Percentiles rank a stretch among this genome's conserved stretches.
phyloP scores from a whole-genome alignment of 2,888 invertebrate genomes.

The Stenchaetothrips biformis region DNA sequence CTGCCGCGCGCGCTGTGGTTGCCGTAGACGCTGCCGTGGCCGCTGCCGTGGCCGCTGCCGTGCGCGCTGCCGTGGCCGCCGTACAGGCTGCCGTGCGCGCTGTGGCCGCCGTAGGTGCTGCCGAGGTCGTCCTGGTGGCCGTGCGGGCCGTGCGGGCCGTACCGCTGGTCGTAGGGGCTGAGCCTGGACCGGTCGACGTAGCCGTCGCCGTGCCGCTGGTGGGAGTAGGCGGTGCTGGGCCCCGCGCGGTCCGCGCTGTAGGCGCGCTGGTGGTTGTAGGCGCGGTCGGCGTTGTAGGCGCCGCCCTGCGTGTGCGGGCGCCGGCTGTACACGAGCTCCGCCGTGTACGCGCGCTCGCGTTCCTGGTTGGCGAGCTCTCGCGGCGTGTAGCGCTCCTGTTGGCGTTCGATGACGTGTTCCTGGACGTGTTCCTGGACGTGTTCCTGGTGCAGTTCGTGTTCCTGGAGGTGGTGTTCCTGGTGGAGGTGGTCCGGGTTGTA shows the following conservation, averaged over 20 bases:
- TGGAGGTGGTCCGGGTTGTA: neutral
- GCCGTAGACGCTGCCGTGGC: neutral
- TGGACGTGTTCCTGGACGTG: neutral
- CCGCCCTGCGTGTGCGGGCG: too few species aligned
- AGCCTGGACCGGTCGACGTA: neutral
- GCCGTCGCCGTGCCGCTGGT: neutral
- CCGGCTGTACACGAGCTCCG: too few species aligned
- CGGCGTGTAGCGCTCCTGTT: too few species aligned
- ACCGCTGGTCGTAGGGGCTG: too few species aligned
- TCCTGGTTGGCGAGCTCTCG: too few species aligned
- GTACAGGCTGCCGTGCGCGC: neutral
- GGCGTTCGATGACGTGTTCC: too few species aligned
- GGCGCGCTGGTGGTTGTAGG: too few species aligned
- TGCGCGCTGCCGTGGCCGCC: conserved; percentile 1
- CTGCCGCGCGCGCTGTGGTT: neutral
- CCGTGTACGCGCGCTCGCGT: neutral
- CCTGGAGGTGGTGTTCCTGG: neutral
- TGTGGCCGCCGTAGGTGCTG: neutral
- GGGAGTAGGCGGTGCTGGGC: neutral
- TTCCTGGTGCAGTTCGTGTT: neutral
- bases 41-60: neutral
- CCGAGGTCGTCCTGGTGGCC: too few species aligned
- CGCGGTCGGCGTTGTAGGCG: too few species aligned
- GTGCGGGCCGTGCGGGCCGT: too few species aligned
- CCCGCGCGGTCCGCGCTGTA: neutral